These are phyloP conservation scores for Lophius americanus DNA, from an alignment of 2,797 vertebrate genomes.

Conservation along the genomic window DNA sequence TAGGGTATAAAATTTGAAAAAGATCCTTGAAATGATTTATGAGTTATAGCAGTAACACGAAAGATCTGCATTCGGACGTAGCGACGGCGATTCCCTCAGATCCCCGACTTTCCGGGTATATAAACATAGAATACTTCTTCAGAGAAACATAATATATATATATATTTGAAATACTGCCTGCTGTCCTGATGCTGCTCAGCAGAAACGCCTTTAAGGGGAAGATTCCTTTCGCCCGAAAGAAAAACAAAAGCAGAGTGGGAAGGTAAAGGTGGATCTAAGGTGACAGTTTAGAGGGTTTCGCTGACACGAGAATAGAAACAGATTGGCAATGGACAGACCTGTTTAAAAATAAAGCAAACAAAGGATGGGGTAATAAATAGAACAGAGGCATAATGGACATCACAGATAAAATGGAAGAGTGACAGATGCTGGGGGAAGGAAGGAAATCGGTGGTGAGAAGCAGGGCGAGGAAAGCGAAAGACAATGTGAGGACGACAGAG, in stretches of 20 bases:
- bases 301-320: constrained; percentile 49
- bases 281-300: constrained; percentile 25
- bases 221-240: not conserved
- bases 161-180: not conserved
- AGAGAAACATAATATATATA: not conserved
- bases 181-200: not conserved
- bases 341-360: constrained; percentile 54
- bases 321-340: constrained; percentile 35
- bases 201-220: not conserved
- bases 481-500: constrained; percentile 39
- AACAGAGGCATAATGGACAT: constrained; percentile 42
- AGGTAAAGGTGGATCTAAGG: constrained; percentile 26
- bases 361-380: constrained; percentile 31
- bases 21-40: too few relatives aligned
- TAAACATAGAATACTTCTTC: not conserved
- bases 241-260: constrained; percentile 2
- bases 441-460: constrained; percentile 59
- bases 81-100: too few relatives aligned
- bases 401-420: constrained; percentile 54
- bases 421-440: constrained; percentile 58
- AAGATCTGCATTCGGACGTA: too few relatives aligned
- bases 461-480: constrained; percentile 46
- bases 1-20: too few relatives aligned
- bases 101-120: not conserved
- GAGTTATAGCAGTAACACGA: too few relatives aligned